Evolutionary conservation across 2,888 invertebrate species (phyloP).

Genomic region (Metacarcinus magister): DNA sequence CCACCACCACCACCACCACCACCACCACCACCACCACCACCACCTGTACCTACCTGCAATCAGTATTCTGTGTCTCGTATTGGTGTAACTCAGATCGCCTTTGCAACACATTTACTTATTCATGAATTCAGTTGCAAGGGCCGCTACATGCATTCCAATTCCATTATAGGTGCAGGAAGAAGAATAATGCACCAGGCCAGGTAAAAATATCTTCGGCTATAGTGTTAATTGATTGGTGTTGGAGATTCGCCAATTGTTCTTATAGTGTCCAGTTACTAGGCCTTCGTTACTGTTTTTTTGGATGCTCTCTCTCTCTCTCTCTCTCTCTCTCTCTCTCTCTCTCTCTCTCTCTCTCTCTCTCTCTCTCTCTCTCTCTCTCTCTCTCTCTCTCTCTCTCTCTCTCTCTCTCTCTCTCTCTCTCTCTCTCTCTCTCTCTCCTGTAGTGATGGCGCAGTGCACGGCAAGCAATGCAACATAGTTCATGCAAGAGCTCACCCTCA

Average conservation of each 20-base stretch:
- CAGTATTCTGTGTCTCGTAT: not conserved
- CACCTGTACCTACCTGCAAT: not conserved
- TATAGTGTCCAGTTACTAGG: not conserved
- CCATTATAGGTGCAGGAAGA: not conserved
- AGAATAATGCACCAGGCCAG: not conserved
- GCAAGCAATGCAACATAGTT: not conserved
- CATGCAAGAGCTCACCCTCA: not conserved
- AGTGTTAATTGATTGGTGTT: not conserved
- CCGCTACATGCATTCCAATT: not conserved
- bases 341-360: not conserved
- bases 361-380: conserved; percentile 40
- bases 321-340: conserved; percentile 54
- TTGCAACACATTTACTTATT: conserved; percentile 21
- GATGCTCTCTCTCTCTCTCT: conserved; percentile 7
- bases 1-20: not conserved
- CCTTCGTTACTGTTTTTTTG: not conserved
- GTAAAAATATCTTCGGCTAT: not conserved
- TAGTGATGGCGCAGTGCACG: not conserved
- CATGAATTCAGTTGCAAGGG: not conserved
- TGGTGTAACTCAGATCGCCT: conserved; percentile 45
- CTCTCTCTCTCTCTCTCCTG: conserved; percentile 50
- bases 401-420: conserved; percentile 62
- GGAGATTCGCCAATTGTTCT: not conserved
- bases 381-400: conserved; percentile 39
- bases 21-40: not conserved